Percentiles rank a stretch among this genome's conserved stretches.
phyloP scores from a whole-genome alignment of 2,113 vertebrate genomes.

The Lamprotornis superbus region DNA sequence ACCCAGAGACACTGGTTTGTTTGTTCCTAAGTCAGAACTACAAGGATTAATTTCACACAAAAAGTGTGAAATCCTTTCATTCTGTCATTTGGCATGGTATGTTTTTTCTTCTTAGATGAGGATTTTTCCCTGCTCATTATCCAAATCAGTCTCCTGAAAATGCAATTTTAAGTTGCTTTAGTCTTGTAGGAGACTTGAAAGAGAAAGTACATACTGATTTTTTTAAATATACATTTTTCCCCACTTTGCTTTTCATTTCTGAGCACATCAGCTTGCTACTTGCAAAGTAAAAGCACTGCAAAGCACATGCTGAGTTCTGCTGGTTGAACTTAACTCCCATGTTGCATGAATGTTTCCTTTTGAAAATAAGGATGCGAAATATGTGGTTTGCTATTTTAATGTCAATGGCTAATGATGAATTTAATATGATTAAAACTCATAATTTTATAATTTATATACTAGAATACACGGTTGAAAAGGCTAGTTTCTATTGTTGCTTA shows the following conservation, averaged over 20 bases:
- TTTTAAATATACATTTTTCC: neutral
- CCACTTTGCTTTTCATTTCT: neutral
- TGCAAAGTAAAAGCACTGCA: neutral
- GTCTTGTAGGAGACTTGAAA: neutral
- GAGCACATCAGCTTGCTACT: neutral
- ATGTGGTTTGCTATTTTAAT: constrained; percentile 44
- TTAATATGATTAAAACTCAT: constrained; percentile 48
- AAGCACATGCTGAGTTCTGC: neutral
- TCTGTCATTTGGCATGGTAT: neutral
- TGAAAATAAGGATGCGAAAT: constrained; percentile 49
- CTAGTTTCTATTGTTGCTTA: constrained; percentile 53
- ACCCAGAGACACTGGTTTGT: neutral
- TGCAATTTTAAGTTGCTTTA: neutral
- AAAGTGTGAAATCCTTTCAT: neutral
- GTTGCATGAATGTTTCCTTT: neutral
- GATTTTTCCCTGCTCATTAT: neutral
- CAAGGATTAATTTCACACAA: neutral
- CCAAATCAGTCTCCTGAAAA: neutral
- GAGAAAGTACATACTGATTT: neutral
- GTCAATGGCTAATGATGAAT: constrained; percentile 3
- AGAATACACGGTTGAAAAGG: constrained; percentile 5
- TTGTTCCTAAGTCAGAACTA: neutral
- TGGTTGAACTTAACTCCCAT: neutral
- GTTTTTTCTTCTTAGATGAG: neutral
- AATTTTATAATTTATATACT: constrained; percentile 14